Conservation (phyloP, 1,140 invertebrate genomes). For the Magallana ariakensis region DNA sequence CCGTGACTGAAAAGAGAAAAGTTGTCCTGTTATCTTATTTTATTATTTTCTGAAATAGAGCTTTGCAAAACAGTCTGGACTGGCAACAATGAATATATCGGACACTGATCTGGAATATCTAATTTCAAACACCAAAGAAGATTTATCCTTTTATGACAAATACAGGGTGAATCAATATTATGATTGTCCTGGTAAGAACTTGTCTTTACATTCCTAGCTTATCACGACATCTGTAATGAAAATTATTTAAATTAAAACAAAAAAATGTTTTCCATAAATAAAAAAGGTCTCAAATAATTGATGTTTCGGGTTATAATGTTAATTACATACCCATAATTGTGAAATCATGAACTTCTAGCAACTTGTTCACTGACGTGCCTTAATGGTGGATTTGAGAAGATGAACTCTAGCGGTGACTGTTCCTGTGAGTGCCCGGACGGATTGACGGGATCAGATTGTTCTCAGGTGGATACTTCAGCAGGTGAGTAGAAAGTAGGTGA, state of each 20-base stretch:
- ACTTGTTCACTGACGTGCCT: neutral
- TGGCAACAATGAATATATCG: neutral
- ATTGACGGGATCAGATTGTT: neutral
- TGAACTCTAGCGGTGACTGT: neutral
- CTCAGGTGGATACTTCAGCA: neutral
- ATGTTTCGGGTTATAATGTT: too few relatives aligned
- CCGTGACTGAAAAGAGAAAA: too few relatives aligned
- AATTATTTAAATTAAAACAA: too few relatives aligned
- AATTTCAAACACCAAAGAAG: neutral
- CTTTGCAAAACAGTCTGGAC: neutral
- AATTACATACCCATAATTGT: too few relatives aligned
- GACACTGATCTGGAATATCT: neutral
- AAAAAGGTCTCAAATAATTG: too few relatives aligned
- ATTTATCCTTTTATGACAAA: conserved; percentile 14
- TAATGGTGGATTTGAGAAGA: conserved; percentile 21
- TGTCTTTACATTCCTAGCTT: too few relatives aligned
- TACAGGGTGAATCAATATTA: neutral
- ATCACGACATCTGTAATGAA: too few relatives aligned
- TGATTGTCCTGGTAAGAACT: neutral
- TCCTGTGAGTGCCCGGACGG: conserved; percentile 17
- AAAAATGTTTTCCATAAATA: too few relatives aligned
- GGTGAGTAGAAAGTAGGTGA: neutral
- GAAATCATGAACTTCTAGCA: neutral
- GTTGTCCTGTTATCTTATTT: too few relatives aligned
- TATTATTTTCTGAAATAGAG: neutral